These are phyloP conservation scores for Spheniscus mendiculus DNA, from an alignment of 2,113 vertebrate species.

Conservation along the genomic window DNA sequence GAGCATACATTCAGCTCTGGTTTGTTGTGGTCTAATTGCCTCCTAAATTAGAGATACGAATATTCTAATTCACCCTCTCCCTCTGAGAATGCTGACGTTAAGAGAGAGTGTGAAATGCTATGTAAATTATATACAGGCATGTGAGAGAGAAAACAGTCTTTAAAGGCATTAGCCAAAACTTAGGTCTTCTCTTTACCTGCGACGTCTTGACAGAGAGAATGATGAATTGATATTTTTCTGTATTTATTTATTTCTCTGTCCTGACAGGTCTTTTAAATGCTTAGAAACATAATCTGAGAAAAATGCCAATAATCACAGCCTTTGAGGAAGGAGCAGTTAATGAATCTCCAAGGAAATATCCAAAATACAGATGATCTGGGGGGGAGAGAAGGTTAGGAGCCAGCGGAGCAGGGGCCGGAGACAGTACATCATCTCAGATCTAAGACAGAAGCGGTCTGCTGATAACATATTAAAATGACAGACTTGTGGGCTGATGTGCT, in stretches of 20 bases:
- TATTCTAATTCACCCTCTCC: background rate
- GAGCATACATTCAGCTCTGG: background rate
- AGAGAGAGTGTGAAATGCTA: background rate
- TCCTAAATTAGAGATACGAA: background rate
- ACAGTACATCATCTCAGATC: background rate
- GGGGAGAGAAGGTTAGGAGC: background rate
- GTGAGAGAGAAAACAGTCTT: background rate
- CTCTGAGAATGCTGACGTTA: background rate
- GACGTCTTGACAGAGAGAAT: background rate
- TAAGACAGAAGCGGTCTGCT: background rate
- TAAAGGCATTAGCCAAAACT: background rate
- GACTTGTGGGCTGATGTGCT: background rate
- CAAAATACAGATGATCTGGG: background rate
- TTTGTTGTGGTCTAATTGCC: background rate
- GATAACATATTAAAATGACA: background rate
- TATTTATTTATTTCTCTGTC: background rate
- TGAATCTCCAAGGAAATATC: background rate
- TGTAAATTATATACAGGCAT: background rate
- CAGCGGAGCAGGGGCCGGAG: background rate
- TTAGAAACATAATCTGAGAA: background rate
- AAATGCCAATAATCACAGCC: background rate
- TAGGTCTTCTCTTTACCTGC: background rate
- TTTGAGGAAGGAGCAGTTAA: conserved; percentile 23
- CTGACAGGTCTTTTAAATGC: background rate
- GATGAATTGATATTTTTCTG: background rate